Conservation (phyloP, 2,113 vertebrate species). For the Toxotes jaculatrix region DNA sequence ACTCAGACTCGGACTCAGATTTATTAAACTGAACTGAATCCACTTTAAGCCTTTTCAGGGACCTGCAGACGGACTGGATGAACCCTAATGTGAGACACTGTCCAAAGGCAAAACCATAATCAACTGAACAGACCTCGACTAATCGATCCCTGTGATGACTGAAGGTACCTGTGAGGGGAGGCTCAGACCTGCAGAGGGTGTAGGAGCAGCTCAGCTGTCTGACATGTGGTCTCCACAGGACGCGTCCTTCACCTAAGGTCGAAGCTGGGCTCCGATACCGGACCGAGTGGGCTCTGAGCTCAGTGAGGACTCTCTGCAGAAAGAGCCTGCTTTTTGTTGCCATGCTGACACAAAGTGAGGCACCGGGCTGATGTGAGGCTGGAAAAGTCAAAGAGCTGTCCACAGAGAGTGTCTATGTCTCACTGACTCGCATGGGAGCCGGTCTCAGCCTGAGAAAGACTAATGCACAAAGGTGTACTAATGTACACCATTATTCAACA, state of each 20-base stretch:
- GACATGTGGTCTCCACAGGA: background rate
- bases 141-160: background rate
- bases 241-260: conserved; percentile 20
- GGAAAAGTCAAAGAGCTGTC: too few relatives aligned
- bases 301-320: conserved; percentile 30
- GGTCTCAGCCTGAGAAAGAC: too few relatives aligned
- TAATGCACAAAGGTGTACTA: too few relatives aligned
- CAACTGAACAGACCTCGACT: too few relatives aligned
- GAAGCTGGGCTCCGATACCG: conserved; percentile 7
- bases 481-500: too few relatives aligned
- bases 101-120: background rate
- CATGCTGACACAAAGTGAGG: conserved; percentile 34
- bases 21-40: too few relatives aligned
- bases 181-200: background rate
- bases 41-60: too few relatives aligned
- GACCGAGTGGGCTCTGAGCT: conserved; percentile 16
- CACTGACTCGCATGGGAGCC: too few relatives aligned
- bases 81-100: background rate
- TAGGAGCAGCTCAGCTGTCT: conserved; percentile 38
- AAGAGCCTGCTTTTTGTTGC: conserved; percentile 37
- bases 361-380: background rate
- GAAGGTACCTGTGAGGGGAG: conserved; percentile 59
- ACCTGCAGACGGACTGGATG: too few relatives aligned
- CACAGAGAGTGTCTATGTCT: too few relatives aligned
- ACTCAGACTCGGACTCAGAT: too few relatives aligned